Conservation (phyloP, 2,113 vertebrate species). For the Melierax canorus region DNA sequence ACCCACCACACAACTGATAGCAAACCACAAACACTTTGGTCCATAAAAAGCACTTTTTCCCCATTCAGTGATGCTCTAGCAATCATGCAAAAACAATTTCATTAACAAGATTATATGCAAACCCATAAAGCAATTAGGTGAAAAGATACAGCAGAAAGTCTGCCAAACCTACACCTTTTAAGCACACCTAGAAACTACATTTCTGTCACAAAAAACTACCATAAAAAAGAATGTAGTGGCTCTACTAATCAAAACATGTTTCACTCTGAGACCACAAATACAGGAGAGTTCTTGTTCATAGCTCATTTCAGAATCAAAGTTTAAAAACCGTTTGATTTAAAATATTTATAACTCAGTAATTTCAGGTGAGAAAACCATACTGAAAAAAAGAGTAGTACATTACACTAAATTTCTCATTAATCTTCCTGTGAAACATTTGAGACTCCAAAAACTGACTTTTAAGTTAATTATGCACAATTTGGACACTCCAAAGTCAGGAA, state of each 20-base stretch:
- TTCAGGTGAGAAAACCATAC: not conserved
- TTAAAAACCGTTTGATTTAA: not conserved
- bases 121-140: not conserved
- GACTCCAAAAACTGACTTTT: slow-evolving; percentile 2
- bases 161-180: not conserved
- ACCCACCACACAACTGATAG: not conserved
- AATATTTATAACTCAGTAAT: slow-evolving; percentile 1
- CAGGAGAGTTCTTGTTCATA: not conserved
- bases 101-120: slow-evolving; percentile 18
- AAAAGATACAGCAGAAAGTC: not conserved
- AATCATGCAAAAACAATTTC: not conserved
- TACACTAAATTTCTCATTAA: not conserved
- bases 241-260: not conserved
- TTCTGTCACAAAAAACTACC: not conserved
- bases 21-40: not conserved
- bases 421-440: not conserved
- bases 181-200: not conserved
- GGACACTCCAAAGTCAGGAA: not conserved
- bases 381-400: not conserved
- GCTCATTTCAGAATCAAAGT: not conserved
- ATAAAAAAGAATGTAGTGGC: not conserved
- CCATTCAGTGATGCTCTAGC: not conserved
- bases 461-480: slow-evolving; percentile 26
- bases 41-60: not conserved
- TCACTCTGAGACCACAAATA: not conserved